Evolutionary conservation across 2,113 vertebrate genomes (phyloP), one percentile per base, ranked within the genome.

Genomic region (Xenopus borealis): DNA sequence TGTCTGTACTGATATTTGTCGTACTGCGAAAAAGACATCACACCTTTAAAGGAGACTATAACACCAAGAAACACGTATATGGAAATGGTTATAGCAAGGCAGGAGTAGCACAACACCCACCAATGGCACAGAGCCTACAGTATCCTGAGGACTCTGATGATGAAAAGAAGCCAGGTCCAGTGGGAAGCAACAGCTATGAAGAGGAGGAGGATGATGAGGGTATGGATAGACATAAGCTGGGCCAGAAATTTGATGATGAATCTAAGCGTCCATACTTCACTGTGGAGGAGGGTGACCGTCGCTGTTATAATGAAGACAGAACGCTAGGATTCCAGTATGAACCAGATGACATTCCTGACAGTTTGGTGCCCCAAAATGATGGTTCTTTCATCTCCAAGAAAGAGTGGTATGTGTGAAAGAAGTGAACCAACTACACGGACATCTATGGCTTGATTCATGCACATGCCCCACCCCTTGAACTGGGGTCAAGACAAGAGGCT

Each of bases 311-410:
- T 0, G 94, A 94, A 57, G 90, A 91, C 57, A 93, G 95, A 95
- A 98, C 97, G 89, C 96, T 98, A 80, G 89, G 92, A 75, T 99
- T 95, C 91, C 96, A 95, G 85, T 99, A 98, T 2, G 94, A 98
- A 86, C 88, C 93, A 46, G 89, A 91, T 74, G 97, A 99, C 88
- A 91, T 98, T 78, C 89, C 93, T 1, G 96, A 98, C 55, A 98
- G 96, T 87, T 96, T 99, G 95, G 94, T 99, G 78, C 98, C 97
- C 82, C 97, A 99, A 90, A 99, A 94, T 79, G 97, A 99, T 74
- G 96, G 97, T 82, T 99, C 97, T 75, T 96, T 98, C 86, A 99
- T 98, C 93, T 98, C 97, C 88, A 99, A 99, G 95, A 98, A 99
- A 88, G 97, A 99, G 92, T 99, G 97, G 97, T 99, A 99, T 17